A percentile compares a stretch with the other conserved stretches of the same genome.
These are phyloP conservation scores for Pontoporia blainvillei DNA, from an alignment of 2,113 vertebrate species.

Conservation along the genomic window DNA sequence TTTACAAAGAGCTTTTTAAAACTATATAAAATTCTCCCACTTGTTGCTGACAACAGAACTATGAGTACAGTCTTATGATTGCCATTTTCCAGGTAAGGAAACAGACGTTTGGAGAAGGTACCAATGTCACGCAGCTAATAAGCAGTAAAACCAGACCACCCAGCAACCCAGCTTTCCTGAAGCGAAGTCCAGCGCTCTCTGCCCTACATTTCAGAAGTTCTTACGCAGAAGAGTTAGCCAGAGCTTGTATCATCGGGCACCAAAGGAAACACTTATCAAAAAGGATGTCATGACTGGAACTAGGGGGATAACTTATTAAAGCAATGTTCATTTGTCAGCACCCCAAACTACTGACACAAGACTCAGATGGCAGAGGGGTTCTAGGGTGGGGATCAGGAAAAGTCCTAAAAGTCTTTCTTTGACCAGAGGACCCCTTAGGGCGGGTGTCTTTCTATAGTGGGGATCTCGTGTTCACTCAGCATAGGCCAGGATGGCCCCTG, in stretches of 20 bases:
- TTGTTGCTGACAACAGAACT: background rate
- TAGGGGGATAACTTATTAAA: background rate
- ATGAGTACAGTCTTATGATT: background rate
- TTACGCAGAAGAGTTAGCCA: background rate
- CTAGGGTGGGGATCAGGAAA: background rate
- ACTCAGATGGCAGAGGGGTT: background rate
- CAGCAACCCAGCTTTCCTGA: background rate
- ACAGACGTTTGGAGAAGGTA: background rate
- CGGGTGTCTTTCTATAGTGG: background rate
- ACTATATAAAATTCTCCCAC: background rate
- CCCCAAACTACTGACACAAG: background rate
- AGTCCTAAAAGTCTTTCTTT: background rate
- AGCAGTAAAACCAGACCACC: slow-evolving; percentile 46
- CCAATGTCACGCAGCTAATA: background rate
- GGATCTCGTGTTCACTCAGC: background rate
- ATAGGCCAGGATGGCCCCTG: too few relatives aligned
- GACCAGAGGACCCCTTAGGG: background rate
- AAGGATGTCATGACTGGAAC: background rate
- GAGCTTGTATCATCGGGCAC: background rate
- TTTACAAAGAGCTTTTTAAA: background rate
- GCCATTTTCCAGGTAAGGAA: slow-evolving; percentile 43
- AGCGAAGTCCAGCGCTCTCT: background rate
- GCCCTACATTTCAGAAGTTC: background rate
- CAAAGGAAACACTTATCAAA: background rate
- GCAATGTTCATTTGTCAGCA: background rate